Conservation (phyloP, 2,888 invertebrate species). For the Pterostichus madidus region DNA sequence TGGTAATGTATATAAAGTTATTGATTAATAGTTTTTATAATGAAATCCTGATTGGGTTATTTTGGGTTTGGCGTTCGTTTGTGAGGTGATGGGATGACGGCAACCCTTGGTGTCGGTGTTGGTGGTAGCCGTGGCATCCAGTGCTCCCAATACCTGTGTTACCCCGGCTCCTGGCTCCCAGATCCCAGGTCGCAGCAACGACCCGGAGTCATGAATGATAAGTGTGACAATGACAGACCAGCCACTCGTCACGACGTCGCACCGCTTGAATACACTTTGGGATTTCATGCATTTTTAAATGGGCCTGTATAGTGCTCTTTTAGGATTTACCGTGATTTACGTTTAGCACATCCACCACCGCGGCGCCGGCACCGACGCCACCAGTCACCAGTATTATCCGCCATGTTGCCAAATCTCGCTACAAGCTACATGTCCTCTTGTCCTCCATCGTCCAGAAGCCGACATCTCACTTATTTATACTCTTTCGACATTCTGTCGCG, state of each 20-base stretch:
- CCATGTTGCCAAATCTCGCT: neutral
- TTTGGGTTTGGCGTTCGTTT: neutral
- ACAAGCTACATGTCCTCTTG: constrained; percentile 35
- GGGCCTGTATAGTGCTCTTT: constrained; percentile 69
- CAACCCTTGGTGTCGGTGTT: constrained; percentile 8
- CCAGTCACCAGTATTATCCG: neutral
- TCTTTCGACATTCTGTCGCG: constrained; percentile 3
- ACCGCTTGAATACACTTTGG: constrained; percentile 71
- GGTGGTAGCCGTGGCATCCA: neutral
- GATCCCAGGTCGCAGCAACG: neutral
- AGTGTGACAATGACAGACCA: constrained; percentile 71
- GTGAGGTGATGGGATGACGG: neutral
- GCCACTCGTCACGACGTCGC: constrained; percentile 67
- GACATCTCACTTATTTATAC: constrained; percentile 44
- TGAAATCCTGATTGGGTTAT: too few species aligned
- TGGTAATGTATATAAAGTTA: too few species aligned
- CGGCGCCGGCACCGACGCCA: neutral
- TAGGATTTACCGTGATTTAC: constrained; percentile 67
- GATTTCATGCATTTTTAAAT: constrained; percentile 71
- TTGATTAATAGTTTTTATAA: too few species aligned
- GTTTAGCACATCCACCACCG: constrained; percentile 51
- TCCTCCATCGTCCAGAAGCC: constrained; percentile 16
- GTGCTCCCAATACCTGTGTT: constrained; percentile 35
- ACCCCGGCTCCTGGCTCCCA: neutral
- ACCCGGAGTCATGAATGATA: constrained; percentile 71